Evolutionary conservation across 2,888 invertebrate species (phyloP), one percentile per base, ranked within the genome.

Genomic region (Cheilosia urbana): DNA sequence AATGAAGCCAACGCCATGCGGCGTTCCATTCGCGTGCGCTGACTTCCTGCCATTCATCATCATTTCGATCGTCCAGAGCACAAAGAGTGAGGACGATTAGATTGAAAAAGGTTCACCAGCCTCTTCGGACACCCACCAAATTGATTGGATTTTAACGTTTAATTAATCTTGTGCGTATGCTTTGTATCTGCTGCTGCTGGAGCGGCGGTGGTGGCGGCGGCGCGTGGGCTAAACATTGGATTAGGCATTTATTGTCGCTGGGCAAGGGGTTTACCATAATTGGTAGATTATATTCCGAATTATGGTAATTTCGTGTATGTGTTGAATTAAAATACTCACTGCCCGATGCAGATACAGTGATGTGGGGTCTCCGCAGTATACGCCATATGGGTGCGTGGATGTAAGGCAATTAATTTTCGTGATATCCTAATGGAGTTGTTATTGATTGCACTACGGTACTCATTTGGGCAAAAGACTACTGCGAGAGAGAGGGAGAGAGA

Each of bases 21-120:
- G 72, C 21, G 7, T 19, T 21, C 3, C 11, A 21, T 13, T 15
- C 72, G 62, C 60, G 34, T 45, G 65, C 34, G 60, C 34, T 37
- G 53, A 72, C 47, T 84, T 84, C 84, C 84, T 84, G 84, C 27
- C 84, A 75, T 79, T 58, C 69, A 55, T 84, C 75, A 75, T 79
- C 73, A 71, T 37, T 66, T 17, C 11, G 47, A 37, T 47, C 4
- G 37, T 72, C 42, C 49, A 13, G 42, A 51, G 17, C 37, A 13
- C 13, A 34, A 11, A 21, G 34, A 49, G 30, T 24, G 57, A 24
- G 42, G 53, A 45, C 55, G 63, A 78, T 69, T 63, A 27, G 69
- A 63, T 57, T 47, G 62, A 65, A 30, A 30, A 58, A 65, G 65
- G 71, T 65, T 51, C 71, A 9, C 30, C 19, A 37, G 19, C 30